These are phyloP conservation scores for Anas bahamensis DNA, from an alignment of 2,797 vertebrate genomes.

Conservation along the genomic window DNA sequence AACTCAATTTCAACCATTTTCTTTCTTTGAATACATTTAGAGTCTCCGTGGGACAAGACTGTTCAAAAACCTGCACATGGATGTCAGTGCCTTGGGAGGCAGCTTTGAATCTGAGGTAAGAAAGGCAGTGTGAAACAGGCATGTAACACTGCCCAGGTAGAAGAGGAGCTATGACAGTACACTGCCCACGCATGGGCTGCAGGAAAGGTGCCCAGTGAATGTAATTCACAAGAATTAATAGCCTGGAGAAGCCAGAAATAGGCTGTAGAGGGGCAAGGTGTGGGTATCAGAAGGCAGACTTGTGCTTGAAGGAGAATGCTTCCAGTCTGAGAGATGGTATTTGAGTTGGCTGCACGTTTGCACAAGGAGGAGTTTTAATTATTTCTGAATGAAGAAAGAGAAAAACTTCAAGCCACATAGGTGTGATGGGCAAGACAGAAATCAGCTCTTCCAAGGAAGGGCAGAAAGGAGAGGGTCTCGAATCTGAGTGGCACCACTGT, in stretches of 20 bases:
- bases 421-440: not conserved
- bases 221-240: rapidly evolving
- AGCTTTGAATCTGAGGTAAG: conserved; percentile 89
- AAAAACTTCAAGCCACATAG: rapidly evolving
- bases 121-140: rapidly evolving
- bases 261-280: not conserved
- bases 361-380: not conserved
- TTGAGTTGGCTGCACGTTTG: not conserved
- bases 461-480: not conserved
- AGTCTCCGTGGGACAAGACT: conserved; percentile 74
- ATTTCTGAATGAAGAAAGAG: not conserved
- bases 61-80: conserved; percentile 86
- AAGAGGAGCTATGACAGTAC: not conserved
- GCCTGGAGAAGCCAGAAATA: not conserved
- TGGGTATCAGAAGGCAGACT: not conserved
- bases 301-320: not conserved
- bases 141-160: not conserved
- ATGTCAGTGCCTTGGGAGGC: conserved; percentile 82
- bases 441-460: not conserved
- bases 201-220: not conserved
- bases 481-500: not conserved
- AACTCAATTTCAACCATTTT: rapidly evolving
- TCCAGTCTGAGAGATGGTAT: not conserved
- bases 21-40: conserved; percentile 10
- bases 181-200: not conserved